Evolutionary conservation across 2,797 vertebrate genomes (phyloP), one percentile per base, ranked within the genome.

Genomic region (Cuculus canorus): DNA sequence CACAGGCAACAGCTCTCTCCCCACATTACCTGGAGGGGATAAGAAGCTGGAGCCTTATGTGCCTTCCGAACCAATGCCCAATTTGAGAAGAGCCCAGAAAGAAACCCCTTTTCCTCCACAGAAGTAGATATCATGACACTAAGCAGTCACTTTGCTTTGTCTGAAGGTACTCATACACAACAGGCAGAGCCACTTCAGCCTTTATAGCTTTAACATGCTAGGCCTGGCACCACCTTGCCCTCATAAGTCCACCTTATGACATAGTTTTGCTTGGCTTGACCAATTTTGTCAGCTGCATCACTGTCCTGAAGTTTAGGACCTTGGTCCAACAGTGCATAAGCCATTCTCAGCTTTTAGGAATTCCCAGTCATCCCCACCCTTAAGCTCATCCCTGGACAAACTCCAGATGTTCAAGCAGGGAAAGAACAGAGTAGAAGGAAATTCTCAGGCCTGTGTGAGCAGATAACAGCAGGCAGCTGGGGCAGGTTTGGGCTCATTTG

Each of bases 271-370:
- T 91, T 63, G 39, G 21, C 66, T n/a, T 72, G 60, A 43, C 7
- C 64, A 50, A n/a, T 79, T 84, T 48, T 66, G 19, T 53, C 63
- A 86, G 59, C 32, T 81, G 48, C 41, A 23, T 87, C 64, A 53
- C 43, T 16, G 4, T 64, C 33, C 43, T 85, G 32, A 22, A 69
- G 61, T 63, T 93, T 59, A 59, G 65, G 35, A 89, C 11, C 63
- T 72, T 2, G 1, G 14, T 19, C 23, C 56, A 69, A 63, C 10
- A 48, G 15, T 0, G 0, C 13, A 11, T 0, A 0, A 32, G 25
- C 8, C 43, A 32, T 32, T 88, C 85, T 43, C 0, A 0, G 33
- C 47, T 16, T 1, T 52, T 56, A 68, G 70, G 43, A 88, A 76
- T 76, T 22, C 35, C 70, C 50, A 56, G 27, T 25, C 28, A 73